Evolutionary conservation across 2,797 vertebrate genomes (phyloP), one percentile per base, ranked within the genome.

Genomic region (Tragopan temminckii): DNA sequence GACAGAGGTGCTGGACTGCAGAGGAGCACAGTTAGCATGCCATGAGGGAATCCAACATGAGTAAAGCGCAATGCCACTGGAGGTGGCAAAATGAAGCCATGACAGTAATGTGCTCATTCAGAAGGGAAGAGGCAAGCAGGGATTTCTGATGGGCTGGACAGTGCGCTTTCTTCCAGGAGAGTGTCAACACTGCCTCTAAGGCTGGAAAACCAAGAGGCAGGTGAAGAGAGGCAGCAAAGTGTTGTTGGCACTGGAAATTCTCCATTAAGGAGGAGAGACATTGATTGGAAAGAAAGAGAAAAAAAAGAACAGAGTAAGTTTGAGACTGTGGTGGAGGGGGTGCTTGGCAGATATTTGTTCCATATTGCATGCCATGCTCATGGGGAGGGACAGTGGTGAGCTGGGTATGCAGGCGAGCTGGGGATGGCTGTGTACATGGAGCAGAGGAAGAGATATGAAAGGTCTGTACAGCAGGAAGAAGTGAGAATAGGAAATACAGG

Each of bases 301-400:
- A 18, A 43, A 12, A 38, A 69, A 31, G 2, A n/a, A 9, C 21
- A 48, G 7, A 35, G 33, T 24, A 61, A 58, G 62, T 16, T 33
- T 42, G 23, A 55, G 18, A 33, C 84, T 33, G 48, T 79, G 58
- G 33, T 48, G 81, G 53, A 59, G 46, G 25, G 7, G 9, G 3
- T 25, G 19, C 46, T 45, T 53, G 70, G 40, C 55, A 76, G 27
- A 27, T 36, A 5, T 59, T 88, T 45, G 18, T 77, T 64, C 40
- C 12, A 11, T 1, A 45, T 53, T 8, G 13, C 1, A 0, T 58
- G 27, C 18, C 0, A 0, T 62, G 16, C 4, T 85, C 52, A 7
- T 67, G 38, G 38, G 61, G 48, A 52, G 8, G 20, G 7, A 8
- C 53, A 29, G 18, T 12, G 3, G 18, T 71, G 50, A 20, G 35